phyloP scores from a whole-genome alignment of 1,140 invertebrate genomes.

The Aphelenchoides fujianensis region DNA sequence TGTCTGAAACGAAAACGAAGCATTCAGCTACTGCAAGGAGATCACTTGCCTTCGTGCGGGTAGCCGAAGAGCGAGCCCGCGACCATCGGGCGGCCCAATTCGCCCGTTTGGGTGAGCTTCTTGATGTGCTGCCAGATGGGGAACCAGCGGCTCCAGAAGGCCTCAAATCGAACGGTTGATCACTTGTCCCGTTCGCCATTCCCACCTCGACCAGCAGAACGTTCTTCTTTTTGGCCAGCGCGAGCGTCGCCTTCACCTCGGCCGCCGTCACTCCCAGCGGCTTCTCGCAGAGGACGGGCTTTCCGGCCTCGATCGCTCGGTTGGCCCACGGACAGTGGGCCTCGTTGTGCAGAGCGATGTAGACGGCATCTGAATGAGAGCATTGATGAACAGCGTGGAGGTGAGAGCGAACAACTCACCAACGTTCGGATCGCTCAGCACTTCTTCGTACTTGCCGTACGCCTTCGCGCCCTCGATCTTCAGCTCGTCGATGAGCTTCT shows the following conservation, averaged over 20 bases:
- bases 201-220: slow-evolving; percentile 82
- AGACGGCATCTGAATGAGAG: too few species aligned
- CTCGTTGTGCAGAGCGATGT: background rate
- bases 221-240: slow-evolving; percentile 64
- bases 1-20: slow-evolving; percentile 15
- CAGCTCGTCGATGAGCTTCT: slow-evolving; percentile 72
- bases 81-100: slow-evolving; percentile 27
- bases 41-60: slow-evolving; percentile 18
- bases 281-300: slow-evolving; percentile 81
- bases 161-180: too few species aligned
- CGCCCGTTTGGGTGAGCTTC: slow-evolving; percentile 23
- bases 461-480: slow-evolving; percentile 69
- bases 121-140: slow-evolving; percentile 22
- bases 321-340: slow-evolving; percentile 65
- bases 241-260: slow-evolving; percentile 64
- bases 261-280: slow-evolving; percentile 72
- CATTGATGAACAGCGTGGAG: too few species aligned
- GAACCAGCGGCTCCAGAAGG: slow-evolving; percentile 34
- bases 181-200: too few species aligned
- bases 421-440: slow-evolving; percentile 74
- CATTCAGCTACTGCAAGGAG: too few species aligned
- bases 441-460: slow-evolving; percentile 74
- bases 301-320: slow-evolving; percentile 73
- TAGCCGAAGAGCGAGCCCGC: slow-evolving; percentile 13
- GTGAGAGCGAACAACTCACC: too few species aligned